Base-by-base conservation (phyloP, 1,140 invertebrate genomes). In the Orius laevigatus region DNA sequence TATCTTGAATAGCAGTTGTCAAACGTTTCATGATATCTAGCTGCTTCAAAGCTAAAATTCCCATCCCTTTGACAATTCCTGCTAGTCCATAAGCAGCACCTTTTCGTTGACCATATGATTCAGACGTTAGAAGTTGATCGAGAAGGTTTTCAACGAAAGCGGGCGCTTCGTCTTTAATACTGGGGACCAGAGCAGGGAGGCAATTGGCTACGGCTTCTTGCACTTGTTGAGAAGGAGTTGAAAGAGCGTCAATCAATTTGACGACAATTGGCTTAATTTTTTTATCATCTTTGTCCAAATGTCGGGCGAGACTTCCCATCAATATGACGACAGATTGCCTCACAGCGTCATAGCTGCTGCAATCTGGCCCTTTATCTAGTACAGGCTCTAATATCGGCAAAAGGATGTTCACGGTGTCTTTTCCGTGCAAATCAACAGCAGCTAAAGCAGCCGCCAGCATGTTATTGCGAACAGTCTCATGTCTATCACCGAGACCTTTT, bases 181-280 rank as follows among this genome's bases (percentile, higher is more conserved):
- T 84, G 6, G 86, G 84, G 35, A 98, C 88, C 25, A 99, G 67
- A 58, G 89, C 82, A 1, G 92, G 90, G 34, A 99, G 66, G 62
- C 94, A 98, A 62, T 94, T 92, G 20, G 92, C 89, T 0, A 98
- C 93, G 1, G 94, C 88, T 69, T 97, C 90, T 74, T 99, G 94
- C 1, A 98, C 92, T 70, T 85, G 83, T 64, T 98, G 90, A 20
- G 94, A 97, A 8, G 95, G 94, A 33, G 94, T 98, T 5, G 87
- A 87, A 0, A 99, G 68, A 2, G 93, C 87, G 52, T 84, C 78
- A 34, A 99, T 78, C 25, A 99, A 67, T 58, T 92, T 78, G 54
- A 76, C 76, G 11, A 98, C 83, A 57, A 98, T 98, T 2, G 92
- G 90, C 60, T 89, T 84, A 42, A 87, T 78, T 68, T 91, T 63